Conservation (phyloP, 2,797 vertebrate genomes). For the Tadarida brasiliensis region DNA sequence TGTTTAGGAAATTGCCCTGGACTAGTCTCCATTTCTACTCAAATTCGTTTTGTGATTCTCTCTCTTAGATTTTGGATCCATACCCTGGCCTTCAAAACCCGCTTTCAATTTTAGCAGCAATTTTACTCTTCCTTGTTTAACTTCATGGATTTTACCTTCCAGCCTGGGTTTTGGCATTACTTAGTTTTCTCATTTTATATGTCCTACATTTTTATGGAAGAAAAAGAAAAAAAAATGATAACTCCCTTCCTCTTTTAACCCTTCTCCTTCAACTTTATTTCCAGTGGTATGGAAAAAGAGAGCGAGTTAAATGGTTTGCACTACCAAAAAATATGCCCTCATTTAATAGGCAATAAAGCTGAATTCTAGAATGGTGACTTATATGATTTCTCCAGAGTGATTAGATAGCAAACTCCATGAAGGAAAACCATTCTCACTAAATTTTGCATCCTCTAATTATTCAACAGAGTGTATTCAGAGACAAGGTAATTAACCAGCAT, state of each 20-base stretch:
- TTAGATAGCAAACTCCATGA: background rate
- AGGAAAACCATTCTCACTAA: background rate
- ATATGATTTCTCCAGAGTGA: background rate
- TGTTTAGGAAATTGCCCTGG: background rate
- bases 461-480: background rate
- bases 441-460: background rate
- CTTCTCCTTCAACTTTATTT: background rate
- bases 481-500: background rate
- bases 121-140: slow-evolving; percentile 3
- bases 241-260: background rate
- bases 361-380: background rate
- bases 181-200: background rate
- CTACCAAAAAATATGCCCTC: background rate
- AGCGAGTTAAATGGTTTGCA: background rate
- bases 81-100: background rate
- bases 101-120: background rate
- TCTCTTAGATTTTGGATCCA: background rate
- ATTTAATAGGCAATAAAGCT: background rate
- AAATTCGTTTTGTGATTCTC: background rate
- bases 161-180: background rate
- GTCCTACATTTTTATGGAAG: background rate
- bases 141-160: background rate
- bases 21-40: background rate
- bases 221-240: background rate
- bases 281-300: background rate